Evolutionary conservation across 2,797 vertebrate species (phyloP), one percentile per base, ranked within the genome.

Genomic region (Hemitrygon akajei): DNA sequence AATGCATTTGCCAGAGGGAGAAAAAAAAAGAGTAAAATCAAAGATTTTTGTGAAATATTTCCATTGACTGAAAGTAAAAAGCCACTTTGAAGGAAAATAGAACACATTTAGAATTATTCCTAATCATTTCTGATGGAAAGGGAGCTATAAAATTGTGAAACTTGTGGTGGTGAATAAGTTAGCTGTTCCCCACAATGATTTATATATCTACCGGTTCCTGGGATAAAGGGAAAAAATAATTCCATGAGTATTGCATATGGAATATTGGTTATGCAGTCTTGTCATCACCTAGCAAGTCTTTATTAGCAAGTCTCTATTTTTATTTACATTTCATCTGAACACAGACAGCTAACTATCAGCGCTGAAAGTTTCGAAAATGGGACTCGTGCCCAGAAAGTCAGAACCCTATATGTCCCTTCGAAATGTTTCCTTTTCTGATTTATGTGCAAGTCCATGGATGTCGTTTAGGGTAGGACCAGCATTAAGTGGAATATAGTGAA

Each of bases 201-300:
- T 93, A 93, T 93, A 56, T 58, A 47, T 76, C 37, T 25, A 58
- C 71, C 25, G n/a, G 91, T 56, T 75, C 71, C 91, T 75, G 71
- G 91, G 40, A 73, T 75, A 47, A 93, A 73, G 91, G 71, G 16
- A 76, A 93, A 91, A 73, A 93, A 25, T 30, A 76, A 47, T 93
- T 75, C 71, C 71, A 75, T 27, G 71, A 93, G 25, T 18, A 76
- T 93, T 93, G 91, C 91, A 75, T 30, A 37, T 75, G 91, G 91
- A 93, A 76, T 93, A 93, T 93, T 93, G 91, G 40, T 75, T 47
- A 47, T 75, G 30, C 69, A 56, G 71, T 30, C 71, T 76, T 93
- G 91, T 75, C 91, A 58, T 93, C 91, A 93, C 91, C 91, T 93
- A 58, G 71, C 66, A 27, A 47, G 91, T 93, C 91, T 56, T 93